phyloP scores from a whole-genome alignment of 2,797 vertebrate species.

The Danio albolineatus region DNA sequence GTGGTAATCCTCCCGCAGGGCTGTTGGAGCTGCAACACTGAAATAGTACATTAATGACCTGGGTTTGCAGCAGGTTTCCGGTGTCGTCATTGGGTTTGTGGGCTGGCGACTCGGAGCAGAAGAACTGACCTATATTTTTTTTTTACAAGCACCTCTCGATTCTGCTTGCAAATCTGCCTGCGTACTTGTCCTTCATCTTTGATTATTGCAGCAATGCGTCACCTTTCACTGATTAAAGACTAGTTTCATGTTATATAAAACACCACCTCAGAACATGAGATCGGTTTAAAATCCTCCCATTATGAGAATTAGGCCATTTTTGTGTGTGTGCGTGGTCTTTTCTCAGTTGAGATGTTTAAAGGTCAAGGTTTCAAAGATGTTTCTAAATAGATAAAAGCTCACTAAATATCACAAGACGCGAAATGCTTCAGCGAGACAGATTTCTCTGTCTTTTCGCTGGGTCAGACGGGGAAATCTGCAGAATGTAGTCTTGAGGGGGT shows the following conservation, averaged over 20 bases:
- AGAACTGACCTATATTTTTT: slow-evolving; percentile 44
- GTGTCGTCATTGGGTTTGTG: slow-evolving; percentile 21
- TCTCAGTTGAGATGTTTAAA: slow-evolving; percentile 7
- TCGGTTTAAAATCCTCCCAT: slow-evolving; percentile 18
- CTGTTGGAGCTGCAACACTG: not conserved
- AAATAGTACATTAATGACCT: slow-evolving; percentile 31
- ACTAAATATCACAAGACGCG: slow-evolving; percentile 10
- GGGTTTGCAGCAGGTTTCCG: slow-evolving; percentile 15
- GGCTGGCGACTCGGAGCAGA: slow-evolving; percentile 19
- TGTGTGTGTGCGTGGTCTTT: not conserved
- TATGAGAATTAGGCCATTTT: not conserved
- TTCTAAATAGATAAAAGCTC: not conserved
- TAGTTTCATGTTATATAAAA: slow-evolving; percentile 12
- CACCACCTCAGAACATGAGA: slow-evolving; percentile 10
- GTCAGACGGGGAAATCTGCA: slow-evolving; percentile 13
- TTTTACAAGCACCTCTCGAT: not conserved
- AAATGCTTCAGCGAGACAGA: slow-evolving; percentile 1
- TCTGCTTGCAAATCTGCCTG: not conserved
- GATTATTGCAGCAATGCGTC: not conserved
- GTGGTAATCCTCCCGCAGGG: slow-evolving; percentile 23
- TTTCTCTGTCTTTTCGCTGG: slow-evolving; percentile 9
- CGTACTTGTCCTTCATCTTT: slow-evolving; percentile 3
- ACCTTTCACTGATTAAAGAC: slow-evolving; percentile 28
- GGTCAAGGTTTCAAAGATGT: not conserved
- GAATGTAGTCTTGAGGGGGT: slow-evolving; percentile 28